A percentile compares a stretch with the other conserved stretches of the same genome.
These are phyloP conservation scores for Drosophila greeni DNA, from an alignment of 2,888 invertebrate genomes.

Conservation along the genomic window DNA sequence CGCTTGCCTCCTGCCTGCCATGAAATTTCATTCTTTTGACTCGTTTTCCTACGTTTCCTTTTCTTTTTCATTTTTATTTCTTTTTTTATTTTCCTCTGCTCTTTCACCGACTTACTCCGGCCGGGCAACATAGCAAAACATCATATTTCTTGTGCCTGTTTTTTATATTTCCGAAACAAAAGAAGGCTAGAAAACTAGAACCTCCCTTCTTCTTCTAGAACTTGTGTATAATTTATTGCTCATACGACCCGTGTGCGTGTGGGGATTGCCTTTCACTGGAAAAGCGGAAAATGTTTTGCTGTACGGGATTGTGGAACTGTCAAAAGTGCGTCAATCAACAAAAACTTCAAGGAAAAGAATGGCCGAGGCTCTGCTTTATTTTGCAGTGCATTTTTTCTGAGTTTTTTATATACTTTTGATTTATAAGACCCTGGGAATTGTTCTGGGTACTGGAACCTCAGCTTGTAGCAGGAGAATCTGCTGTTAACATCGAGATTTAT, in stretches of 20 bases:
- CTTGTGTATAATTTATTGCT: constrained; percentile 65
- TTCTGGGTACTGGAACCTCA: constrained; percentile 4
- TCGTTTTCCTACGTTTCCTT: constrained; percentile 8
- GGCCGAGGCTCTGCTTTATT: constrained; percentile 7
- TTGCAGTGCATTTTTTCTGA: constrained; percentile 17
- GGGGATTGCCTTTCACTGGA: constrained; percentile 20
- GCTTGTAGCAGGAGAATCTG: constrained; percentile 20
- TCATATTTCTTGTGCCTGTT: constrained; percentile 70
- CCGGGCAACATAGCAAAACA: constrained; percentile 45
- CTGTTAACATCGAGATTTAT: constrained; percentile 36
- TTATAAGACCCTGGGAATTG: constrained; percentile 32
- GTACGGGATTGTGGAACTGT: constrained; percentile 61
- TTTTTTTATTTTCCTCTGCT: constrained; percentile 5
- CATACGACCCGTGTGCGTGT: constrained; percentile 49
- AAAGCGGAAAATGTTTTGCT: constrained; percentile 36
- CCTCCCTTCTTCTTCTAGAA: background rate
- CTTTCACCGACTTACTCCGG: constrained; percentile 32
- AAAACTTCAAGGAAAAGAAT: constrained; percentile 29
- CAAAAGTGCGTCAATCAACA: constrained; percentile 74
- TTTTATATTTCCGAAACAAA: constrained; percentile 68
- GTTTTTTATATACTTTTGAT: constrained; percentile 32
- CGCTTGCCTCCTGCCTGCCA: constrained; percentile 42
- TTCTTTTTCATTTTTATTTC: constrained; percentile 10
- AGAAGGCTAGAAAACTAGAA: constrained; percentile 27
- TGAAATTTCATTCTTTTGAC: constrained; percentile 37